These are phyloP conservation scores for Leucozona laternaria DNA, from an alignment of 2,888 invertebrate genomes.

Conservation along the genomic window DNA sequence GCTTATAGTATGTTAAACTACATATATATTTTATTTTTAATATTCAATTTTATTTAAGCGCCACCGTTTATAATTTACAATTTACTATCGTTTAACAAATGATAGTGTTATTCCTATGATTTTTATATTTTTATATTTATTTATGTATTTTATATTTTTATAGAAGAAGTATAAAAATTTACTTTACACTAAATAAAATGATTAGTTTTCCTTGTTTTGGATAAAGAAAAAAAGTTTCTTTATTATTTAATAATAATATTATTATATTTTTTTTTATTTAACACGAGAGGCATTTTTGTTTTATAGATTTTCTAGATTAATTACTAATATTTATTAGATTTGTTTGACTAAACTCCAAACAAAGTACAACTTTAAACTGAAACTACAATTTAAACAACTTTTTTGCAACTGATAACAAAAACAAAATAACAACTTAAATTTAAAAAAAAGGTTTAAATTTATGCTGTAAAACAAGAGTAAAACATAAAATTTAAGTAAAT, in stretches of 20 bases:
- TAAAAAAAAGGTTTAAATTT: background rate
- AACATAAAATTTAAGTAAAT: background rate
- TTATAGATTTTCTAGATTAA: constrained; percentile 20
- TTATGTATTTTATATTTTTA: constrained; percentile 41
- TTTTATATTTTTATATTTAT: constrained; percentile 25
- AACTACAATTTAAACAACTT: background rate
- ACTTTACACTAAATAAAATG: constrained; percentile 76
- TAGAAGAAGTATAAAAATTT: constrained; percentile 73
- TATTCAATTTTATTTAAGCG: constrained; percentile 56
- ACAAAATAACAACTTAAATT: background rate
- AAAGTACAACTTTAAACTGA: background rate
- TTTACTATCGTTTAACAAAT: constrained; percentile 57
- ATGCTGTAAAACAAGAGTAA: too few species aligned
- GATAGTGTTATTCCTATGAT: constrained; percentile 25
- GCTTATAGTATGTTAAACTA: constrained; percentile 42
- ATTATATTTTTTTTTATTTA: constrained; percentile 22
- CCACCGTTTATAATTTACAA: constrained; percentile 66
- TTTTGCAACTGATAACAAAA: background rate
- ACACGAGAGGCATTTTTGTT: constrained; percentile 51
- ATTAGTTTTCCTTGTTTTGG: constrained; percentile 67
- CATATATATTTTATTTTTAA: constrained; percentile 36
- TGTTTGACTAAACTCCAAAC: background rate
- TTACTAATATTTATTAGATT: constrained; percentile 6
- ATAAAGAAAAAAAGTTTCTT: constrained; percentile 50
- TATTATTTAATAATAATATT: constrained; percentile 13